A percentile compares a stretch with the other conserved stretches of the same genome.
Evolutionary conservation across 2,888 invertebrate genomes (phyloP).

Genomic region (Ceratothoa steindachneri): DNA sequence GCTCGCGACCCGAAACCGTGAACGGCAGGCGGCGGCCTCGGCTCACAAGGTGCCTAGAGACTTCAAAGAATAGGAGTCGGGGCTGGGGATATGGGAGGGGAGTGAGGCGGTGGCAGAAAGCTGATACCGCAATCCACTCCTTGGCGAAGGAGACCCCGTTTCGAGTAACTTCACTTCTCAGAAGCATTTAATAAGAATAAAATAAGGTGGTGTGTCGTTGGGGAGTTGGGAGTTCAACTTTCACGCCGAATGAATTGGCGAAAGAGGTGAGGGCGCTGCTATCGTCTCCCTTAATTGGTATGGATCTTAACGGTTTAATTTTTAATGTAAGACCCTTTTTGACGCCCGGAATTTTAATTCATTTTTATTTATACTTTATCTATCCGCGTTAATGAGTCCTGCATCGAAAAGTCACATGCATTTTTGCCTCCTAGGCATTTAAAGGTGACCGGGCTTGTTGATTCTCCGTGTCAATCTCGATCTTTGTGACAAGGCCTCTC

Average conservation of each 20-base stretch:
- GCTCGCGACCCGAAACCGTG: neutral
- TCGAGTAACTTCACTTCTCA: neutral
- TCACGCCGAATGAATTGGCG: neutral
- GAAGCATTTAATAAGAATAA: neutral
- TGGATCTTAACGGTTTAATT: neutral
- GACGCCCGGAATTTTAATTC: neutral
- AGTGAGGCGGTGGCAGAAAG: neutral
- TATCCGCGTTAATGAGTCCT: too few relatives aligned
- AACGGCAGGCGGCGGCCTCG: neutral
- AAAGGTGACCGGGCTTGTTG: too few relatives aligned
- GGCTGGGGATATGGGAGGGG: neutral
- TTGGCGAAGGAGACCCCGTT: neutral
- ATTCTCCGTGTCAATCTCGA: too few relatives aligned
- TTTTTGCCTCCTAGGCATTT: too few relatives aligned
- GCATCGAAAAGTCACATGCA: too few relatives aligned
- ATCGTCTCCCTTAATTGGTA: neutral
- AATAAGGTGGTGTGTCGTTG: neutral
- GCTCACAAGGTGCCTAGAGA: constrained; percentile 11
- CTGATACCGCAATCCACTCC: neutral
- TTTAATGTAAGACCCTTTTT: neutral
- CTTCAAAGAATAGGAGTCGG: neutral
- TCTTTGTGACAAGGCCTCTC: too few relatives aligned
- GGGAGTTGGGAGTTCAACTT: neutral
- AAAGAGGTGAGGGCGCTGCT: neutral
- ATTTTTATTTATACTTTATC: neutral